Evolutionary conservation across 2,797 vertebrate species (phyloP).

Genomic region (Margarornis squamiger): DNA sequence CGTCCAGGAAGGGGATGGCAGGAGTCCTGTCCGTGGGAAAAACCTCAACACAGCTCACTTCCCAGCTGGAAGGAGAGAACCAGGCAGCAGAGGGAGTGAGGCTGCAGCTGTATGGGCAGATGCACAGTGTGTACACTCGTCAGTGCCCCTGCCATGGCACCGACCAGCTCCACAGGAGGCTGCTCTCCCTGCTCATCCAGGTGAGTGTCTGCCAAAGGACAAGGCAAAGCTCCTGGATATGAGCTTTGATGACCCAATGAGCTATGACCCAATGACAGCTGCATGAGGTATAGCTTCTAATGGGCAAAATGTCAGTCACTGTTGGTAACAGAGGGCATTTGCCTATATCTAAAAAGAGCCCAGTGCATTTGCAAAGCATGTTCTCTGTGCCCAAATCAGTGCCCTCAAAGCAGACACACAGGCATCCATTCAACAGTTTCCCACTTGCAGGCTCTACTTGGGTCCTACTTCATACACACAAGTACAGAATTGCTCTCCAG

Average conservation of each 20-base stretch:
- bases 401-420: background rate
- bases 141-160: conserved; percentile 82
- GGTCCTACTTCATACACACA: background rate
- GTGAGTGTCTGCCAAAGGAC: background rate
- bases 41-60: conserved; percentile 73
- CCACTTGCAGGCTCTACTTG: background rate
- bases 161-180: conserved; percentile 73
- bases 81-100: conserved; percentile 21
- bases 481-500: background rate
- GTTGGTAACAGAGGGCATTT: background rate
- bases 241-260: fast-evolving
- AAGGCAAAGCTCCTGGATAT: background rate
- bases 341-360: background rate
- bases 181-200: conserved; percentile 64
- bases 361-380: background rate
- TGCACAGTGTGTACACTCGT: conserved; percentile 68
- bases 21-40: conserved; percentile 74
- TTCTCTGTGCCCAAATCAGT: background rate
- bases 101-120: conserved; percentile 78
- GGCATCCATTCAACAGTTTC: background rate
- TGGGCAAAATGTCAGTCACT: background rate
- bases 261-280: background rate
- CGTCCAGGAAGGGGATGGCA: conserved; percentile 41
- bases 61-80: background rate
- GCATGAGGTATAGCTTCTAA: background rate